Evolutionary conservation across 37 sponge, comb jelly and placozoan species (phyloP), one percentile per base, ranked within the genome.

Genomic region (Agelas oroides): DNA sequence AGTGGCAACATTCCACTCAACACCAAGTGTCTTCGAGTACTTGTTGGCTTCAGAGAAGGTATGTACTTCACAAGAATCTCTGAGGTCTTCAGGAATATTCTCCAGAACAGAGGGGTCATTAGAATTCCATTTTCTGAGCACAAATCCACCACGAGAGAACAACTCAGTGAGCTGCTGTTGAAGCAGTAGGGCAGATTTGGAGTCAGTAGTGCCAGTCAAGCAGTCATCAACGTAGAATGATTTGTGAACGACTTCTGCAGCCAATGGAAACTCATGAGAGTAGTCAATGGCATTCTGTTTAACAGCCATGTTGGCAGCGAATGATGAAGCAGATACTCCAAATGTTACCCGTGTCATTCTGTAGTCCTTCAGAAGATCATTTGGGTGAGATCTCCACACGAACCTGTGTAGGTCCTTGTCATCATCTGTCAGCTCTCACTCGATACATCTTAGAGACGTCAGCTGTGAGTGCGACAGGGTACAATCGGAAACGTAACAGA

Each of bases 401-500:
- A 75, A 84, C 15, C 68, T 64, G 57, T 75, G 76, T 54, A 84
- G 56, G 41, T 84, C 85, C 76, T 62, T 59, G 52, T 84, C 85
- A 25, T 17, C 23, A 13, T 84, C 57, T 34, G 66, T 67, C 18
- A 84, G 66, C 63, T 75, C 76, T 59, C 8, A 69, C 76, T 75
- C 85, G 56, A 36, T 82, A 82, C 83, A 82, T 82, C 72, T 82
- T 82, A 46, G 71, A 69, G 75, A 84, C 37, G 52, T 75, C 85
- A 3, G 85, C 85, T 24, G 85, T 84, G 34, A 84, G 76, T n/a
- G 85, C 85, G 18, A 84, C 68, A 53, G 65, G 76, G 68, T 84
- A 56, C 68, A 60, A 66, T 40, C 85, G 73, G 58, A 84, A 84
- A 62, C 74, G 68, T 58, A 84, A 32, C 28, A 84, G 58, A 32